phyloP scores from a whole-genome alignment of 2,113 vertebrate species.

The Poecilia latipinna region DNA sequence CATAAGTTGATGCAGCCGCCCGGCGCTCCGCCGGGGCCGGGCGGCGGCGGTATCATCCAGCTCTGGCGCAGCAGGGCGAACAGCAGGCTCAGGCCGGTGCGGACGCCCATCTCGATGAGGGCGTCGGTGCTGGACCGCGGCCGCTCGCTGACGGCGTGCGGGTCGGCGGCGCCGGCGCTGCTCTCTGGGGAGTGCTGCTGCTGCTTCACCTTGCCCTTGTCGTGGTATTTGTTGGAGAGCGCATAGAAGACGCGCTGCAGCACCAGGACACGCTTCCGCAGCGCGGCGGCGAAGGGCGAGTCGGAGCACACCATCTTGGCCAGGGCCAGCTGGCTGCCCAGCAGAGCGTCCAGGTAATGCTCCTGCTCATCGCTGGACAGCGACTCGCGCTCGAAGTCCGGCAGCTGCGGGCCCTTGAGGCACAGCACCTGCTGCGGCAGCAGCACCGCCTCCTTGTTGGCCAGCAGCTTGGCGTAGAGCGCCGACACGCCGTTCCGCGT shows the following conservation, averaged over 20 bases:
- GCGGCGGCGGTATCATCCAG: conserved; percentile 89
- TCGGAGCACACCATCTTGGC: conserved; percentile 99
- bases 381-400: conserved; percentile 97
- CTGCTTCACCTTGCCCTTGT: conserved; percentile 96
- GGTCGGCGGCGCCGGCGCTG: conserved; percentile 87
- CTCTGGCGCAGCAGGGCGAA: conserved; percentile 95
- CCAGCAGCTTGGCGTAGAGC: conserved; percentile 91
- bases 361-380: conserved; percentile 98
- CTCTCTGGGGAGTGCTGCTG: conserved; percentile 95
- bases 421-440: conserved; percentile 97
- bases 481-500: conserved; percentile 93
- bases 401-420: conserved; percentile 97
- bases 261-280: conserved; percentile 93
- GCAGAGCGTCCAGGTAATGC: conserved; percentile 96
- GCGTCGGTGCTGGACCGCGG: conserved; percentile 94
- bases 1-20: conserved; percentile 87
- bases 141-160: conserved; percentile 92
- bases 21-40: conserved; percentile 37
- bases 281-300: conserved; percentile 93
- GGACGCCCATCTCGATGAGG: conserved; percentile 96
- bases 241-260: conserved; percentile 97
- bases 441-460: conserved; percentile 95
- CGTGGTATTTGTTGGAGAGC: conserved; percentile 97
- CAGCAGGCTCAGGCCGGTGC: conserved; percentile 92
- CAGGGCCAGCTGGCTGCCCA: conserved; percentile 95